Percentiles rank a stretch among this genome's conserved stretches.
These are phyloP conservation scores for Actenoides hombroni DNA, from an alignment of 2,113 vertebrate species.

Conservation along the genomic window DNA sequence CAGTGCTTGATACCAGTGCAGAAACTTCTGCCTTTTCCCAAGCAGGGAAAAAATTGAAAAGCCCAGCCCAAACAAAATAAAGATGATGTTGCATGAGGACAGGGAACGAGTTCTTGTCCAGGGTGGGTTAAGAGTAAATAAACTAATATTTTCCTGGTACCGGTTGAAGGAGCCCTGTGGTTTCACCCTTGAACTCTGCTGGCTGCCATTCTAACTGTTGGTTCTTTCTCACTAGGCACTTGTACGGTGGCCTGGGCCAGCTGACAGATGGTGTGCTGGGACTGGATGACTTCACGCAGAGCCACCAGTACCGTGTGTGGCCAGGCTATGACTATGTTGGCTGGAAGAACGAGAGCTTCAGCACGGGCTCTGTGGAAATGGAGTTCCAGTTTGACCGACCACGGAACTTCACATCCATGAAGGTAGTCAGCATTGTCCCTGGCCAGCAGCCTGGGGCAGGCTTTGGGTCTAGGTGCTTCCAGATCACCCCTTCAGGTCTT, in stretches of 20 bases:
- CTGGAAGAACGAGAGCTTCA: slow-evolving; percentile 90
- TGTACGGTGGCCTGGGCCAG: slow-evolving; percentile 90
- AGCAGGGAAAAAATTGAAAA: not conserved
- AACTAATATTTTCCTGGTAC: not conserved
- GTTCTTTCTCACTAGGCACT: slow-evolving; percentile 68
- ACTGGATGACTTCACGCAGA: slow-evolving; percentile 92
- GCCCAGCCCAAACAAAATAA: not conserved
- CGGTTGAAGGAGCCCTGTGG: fast-evolving
- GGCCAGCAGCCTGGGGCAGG: not conserved
- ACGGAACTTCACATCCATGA: slow-evolving; percentile 96
- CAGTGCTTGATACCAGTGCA: not conserved
- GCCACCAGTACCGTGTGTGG: slow-evolving; percentile 89
- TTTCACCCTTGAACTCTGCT: not conserved
- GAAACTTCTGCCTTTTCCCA: not conserved
- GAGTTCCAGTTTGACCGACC: slow-evolving; percentile 94
- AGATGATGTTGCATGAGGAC: not conserved
- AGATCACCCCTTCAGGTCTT: not conserved
- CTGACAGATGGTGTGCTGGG: slow-evolving; percentile 92
- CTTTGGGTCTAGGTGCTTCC: not conserved
- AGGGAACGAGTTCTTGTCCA: not conserved
- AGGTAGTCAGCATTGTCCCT: slow-evolving; percentile 72
- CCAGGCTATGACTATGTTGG: slow-evolving; percentile 96
- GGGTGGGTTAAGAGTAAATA: not conserved
- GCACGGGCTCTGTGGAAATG: slow-evolving; percentile 86
- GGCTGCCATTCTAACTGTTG: not conserved